Evolutionary conservation across 2,888 invertebrate genomes (phyloP), one percentile per base, ranked within the genome.

Genomic region (Stenodera caucasica): DNA sequence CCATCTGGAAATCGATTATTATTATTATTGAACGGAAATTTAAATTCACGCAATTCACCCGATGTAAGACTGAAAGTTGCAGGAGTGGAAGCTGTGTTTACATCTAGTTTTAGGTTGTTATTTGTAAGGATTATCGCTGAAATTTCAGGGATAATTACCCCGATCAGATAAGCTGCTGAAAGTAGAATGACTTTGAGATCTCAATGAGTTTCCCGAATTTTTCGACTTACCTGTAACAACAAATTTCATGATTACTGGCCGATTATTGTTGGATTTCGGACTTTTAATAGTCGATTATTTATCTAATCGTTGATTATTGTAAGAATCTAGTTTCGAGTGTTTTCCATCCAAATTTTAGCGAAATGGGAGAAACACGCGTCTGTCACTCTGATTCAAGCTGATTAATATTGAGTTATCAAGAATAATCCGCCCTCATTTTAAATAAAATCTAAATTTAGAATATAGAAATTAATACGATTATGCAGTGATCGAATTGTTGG

Each of bases 1-100:
- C 11, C 33, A 53, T 35, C 53, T 53, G 11, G 11, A 53, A 40
- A 53, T n/a, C n/a, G n/a, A n/a, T 21, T 32, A 11, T 6, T n/a
- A 9, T 53, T 29, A 23, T 9, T 21, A 50, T 14, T 9, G 30
- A 15, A 12, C 23, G 12, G n/a, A n/a, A 6, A 8, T 18, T 11
- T 7, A 23, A 50, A 2, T 26, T 50, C 1, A 1, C 0, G 9
- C 0, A 23, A 29, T 21, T 33, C 18, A 23, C 53, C 8, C 15
- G 18, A 18, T 14, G 12, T 15, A 1, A 53, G 15, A 53, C 3
- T 32, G 18, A 53, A 33, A 4, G 53, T 30, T 21, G n/a, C n/a
- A 12, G 30, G 33, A 32, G n/a, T 12, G 3, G 18, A 8, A n/a
- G 15, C 33, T n/a, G 18, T 7, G 18, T 32, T 11, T 53, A 53